Evolutionary conservation across 2,113 vertebrate species (phyloP).

Genomic region (Phyllopteryx taeniolatus): DNA sequence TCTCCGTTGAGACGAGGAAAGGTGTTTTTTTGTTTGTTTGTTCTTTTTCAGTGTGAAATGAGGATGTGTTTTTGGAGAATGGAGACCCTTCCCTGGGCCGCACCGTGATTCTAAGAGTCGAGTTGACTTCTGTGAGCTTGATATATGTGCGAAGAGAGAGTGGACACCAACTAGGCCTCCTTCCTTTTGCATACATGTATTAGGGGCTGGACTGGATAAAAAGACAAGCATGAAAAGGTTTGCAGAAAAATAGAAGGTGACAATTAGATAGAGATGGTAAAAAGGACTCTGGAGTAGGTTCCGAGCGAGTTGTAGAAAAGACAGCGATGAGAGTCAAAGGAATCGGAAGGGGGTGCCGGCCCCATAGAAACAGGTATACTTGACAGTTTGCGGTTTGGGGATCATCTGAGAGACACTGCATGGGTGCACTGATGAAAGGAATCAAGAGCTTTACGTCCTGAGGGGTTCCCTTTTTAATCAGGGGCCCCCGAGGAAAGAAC

Average conservation of each 20-base stretch:
- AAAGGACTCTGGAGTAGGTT: slow-evolving; percentile 52
- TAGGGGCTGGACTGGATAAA: slow-evolving; percentile 25
- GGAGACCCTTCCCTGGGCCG: slow-evolving; percentile 39
- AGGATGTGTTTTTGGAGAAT: slow-evolving; percentile 26
- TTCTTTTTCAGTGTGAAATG: not conserved
- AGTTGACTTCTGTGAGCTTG: slow-evolving; percentile 48
- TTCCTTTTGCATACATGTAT: slow-evolving; percentile 54
- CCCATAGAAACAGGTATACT: slow-evolving; percentile 67
- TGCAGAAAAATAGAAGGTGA: slow-evolving; percentile 51
- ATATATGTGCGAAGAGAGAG: slow-evolving; percentile 38
- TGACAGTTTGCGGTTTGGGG: slow-evolving; percentile 66
- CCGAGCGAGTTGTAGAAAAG: slow-evolving; percentile 35
- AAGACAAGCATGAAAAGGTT: slow-evolving; percentile 32
- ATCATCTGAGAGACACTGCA: slow-evolving; percentile 62
- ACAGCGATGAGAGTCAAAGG: slow-evolving; percentile 47
- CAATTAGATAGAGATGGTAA: slow-evolving; percentile 57
- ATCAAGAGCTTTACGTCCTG: slow-evolving; percentile 60
- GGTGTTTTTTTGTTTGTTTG: not conserved
- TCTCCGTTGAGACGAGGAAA: slow-evolving; percentile 11
- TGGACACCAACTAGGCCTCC: slow-evolving; percentile 29
- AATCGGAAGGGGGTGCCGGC: slow-evolving; percentile 40
- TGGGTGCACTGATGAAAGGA: slow-evolving; percentile 68
- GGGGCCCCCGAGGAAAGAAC: slow-evolving; percentile 69
- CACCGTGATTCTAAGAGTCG: slow-evolving; percentile 57
- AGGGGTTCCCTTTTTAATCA: slow-evolving; percentile 75